Evolutionary conservation across 2,888 invertebrate species (phyloP).

Genomic region (Hirudinaria manillensis): DNA sequence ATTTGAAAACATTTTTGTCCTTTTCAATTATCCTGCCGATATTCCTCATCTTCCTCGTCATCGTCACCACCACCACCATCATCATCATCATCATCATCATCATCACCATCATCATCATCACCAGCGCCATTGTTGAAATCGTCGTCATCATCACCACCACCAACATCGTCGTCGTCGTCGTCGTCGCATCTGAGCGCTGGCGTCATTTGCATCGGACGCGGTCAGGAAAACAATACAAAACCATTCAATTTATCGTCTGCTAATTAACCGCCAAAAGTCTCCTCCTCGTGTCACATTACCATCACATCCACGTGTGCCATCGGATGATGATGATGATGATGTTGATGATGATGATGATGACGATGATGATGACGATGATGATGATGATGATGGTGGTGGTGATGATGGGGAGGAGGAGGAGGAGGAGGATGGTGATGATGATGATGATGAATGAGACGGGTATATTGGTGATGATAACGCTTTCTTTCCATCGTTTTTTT

Average conservation of each 20-base stretch:
- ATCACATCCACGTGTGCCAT: background rate
- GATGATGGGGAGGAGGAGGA: conserved; percentile 17
- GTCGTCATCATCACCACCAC: conserved; percentile 7
- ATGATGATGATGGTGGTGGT: conserved; percentile 23
- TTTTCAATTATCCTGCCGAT: background rate
- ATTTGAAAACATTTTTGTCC: background rate
- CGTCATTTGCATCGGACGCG: no score
- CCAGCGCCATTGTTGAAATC: conserved; percentile 24
- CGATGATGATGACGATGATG: conserved; percentile 26
- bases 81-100: conserved; percentile 25
- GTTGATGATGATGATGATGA: conserved; percentile 12
- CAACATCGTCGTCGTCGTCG: background rate
- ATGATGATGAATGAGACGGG: conserved; percentile 12
- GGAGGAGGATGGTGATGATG: conserved; percentile 21
- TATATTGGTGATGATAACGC: conserved; percentile 17
- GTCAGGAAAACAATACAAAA: no score
- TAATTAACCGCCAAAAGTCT: no score
- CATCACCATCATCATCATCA: conserved; percentile 26
- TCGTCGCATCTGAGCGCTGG: no score
- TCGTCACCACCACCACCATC: conserved; percentile 20
- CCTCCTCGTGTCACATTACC: no score
- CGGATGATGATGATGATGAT: background rate
- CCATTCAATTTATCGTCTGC: no score
- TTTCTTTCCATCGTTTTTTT: no score
- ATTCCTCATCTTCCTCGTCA: background rate